Percentiles rank a stretch among this genome's conserved stretches.
These are phyloP conservation scores for Tringa solitaria DNA, from an alignment of 2,113 vertebrate species.

Conservation along the genomic window DNA sequence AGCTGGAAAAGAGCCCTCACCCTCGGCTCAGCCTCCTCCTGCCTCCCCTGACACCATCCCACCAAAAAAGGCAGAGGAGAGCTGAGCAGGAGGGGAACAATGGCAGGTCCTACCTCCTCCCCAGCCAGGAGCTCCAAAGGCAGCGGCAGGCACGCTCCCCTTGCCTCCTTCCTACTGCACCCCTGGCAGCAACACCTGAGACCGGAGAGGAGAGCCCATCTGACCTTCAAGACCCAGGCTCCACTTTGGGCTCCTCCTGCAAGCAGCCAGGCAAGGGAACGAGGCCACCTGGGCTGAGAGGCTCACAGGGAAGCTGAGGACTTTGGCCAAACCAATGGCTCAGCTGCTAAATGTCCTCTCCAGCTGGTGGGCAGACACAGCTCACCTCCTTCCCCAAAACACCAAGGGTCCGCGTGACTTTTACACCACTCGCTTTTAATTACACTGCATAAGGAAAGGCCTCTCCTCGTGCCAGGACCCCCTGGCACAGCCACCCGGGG, in stretches of 20 bases:
- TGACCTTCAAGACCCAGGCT: background rate
- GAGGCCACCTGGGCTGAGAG: fast-evolving
- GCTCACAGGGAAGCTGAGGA: background rate
- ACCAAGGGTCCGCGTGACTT: background rate
- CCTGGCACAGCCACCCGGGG: background rate
- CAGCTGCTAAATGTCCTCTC: background rate
- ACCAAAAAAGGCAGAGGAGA: background rate
- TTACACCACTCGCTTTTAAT: conserved; percentile 49
- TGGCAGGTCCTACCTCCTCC: background rate
- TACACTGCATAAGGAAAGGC: conserved; percentile 19
- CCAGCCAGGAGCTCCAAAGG: background rate
- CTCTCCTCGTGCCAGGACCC: background rate
- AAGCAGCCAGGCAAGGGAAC: fast-evolving
- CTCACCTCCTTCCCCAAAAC: background rate
- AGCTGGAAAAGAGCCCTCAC: background rate
- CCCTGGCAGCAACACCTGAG: background rate
- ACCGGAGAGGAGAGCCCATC: background rate
- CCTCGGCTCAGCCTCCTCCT: fast-evolving
- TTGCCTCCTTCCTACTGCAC: background rate
- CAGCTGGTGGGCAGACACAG: background rate
- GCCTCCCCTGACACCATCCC: background rate
- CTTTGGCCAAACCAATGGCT: background rate
- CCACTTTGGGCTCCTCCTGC: background rate
- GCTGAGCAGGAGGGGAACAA: background rate
- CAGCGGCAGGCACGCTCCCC: background rate